Evolutionary conservation across 1,140 invertebrate species (phyloP).

Genomic region (Megalonaias nervosa): DNA sequence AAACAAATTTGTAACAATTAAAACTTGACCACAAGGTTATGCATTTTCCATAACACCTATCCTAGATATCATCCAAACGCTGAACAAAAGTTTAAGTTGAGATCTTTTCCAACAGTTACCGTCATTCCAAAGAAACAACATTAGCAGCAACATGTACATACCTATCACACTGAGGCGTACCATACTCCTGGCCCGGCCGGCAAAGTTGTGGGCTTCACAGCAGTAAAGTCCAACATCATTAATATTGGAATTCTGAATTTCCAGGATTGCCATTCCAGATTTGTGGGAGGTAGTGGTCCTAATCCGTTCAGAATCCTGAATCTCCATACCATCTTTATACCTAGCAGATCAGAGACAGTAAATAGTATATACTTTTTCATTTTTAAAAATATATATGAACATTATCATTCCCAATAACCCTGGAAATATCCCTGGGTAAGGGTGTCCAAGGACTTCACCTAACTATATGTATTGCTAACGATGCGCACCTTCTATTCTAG

Average conservation of each 20-base stretch:
- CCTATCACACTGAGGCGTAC: conserved; percentile 31
- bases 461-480: no score
- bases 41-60: no score
- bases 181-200: conserved; percentile 31
- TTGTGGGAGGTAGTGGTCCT: conserved; percentile 7
- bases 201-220: conserved; percentile 34
- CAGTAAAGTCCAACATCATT: conserved; percentile 29
- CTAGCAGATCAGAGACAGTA: background rate
- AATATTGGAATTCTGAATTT: conserved; percentile 11
- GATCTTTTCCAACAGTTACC: no score
- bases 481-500: no score
- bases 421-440: background rate
- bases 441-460: no score
- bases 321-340: conserved; percentile 30
- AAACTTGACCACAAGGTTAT: no score
- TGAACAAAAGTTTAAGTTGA: no score
- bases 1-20: no score
- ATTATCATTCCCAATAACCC: background rate
- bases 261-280: conserved; percentile 22
- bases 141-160: background rate
- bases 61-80: no score
- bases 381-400: background rate
- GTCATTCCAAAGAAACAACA: no score
- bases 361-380: background rate
- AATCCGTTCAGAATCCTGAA: conserved; percentile 30